Evolutionary conservation across 2,113 vertebrate species (phyloP).

Genomic region (Helogale parvula): DNA sequence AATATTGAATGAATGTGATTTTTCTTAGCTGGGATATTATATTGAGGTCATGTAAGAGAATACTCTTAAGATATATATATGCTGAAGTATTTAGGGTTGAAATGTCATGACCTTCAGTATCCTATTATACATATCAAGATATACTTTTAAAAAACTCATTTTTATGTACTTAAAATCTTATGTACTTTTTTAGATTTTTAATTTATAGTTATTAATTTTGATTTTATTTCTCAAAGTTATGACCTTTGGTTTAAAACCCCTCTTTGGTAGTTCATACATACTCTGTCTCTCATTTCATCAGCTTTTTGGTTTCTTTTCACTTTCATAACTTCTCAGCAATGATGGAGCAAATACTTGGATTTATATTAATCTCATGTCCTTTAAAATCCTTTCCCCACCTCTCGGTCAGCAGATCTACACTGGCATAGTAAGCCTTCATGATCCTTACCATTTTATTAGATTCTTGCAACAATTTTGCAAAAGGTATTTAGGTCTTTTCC

Average conservation of each 20-base stretch:
- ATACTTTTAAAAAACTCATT: background rate
- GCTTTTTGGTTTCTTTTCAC: background rate
- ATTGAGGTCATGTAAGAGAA: background rate
- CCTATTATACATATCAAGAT: background rate
- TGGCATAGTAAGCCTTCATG: background rate
- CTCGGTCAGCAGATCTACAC: background rate
- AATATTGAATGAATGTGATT: background rate
- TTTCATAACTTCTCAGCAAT: background rate
- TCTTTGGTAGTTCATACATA: background rate
- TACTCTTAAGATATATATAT: background rate
- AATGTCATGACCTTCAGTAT: background rate
- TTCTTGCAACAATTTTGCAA: slow-evolving; percentile 42
- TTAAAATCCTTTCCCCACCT: background rate
- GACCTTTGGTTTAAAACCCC: background rate
- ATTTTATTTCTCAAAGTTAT: background rate
- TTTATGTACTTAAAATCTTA: background rate
- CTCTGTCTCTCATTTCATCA: background rate
- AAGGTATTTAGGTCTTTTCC: background rate
- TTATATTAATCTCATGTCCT: slow-evolving; percentile 13
- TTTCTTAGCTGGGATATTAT: background rate
- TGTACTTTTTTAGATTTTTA: background rate
- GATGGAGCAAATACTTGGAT: background rate
- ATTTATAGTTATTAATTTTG: background rate
- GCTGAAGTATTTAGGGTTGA: background rate
- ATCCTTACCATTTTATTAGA: slow-evolving; percentile 19